phyloP scores from a whole-genome alignment of 2,888 invertebrate species.

The Drosophila rubida region DNA sequence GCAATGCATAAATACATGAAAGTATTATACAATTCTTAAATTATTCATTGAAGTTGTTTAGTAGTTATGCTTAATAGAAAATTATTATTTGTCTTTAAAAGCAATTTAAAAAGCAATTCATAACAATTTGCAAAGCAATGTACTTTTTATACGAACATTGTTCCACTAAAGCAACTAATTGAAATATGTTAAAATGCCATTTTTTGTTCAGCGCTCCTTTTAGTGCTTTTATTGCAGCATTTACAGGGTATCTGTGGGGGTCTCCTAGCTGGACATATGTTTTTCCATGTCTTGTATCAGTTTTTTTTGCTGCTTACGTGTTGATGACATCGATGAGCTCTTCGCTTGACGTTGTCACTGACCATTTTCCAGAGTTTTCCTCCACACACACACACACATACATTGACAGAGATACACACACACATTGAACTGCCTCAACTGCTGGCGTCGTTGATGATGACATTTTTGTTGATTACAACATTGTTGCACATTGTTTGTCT shows the following conservation, averaged over 20 bases:
- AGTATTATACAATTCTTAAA: no score
- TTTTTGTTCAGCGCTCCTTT: no score
- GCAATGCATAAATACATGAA: no score
- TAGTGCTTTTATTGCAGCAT: no score
- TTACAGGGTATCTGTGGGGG: conserved; percentile 20
- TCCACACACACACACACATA: conserved; percentile 7
- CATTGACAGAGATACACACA: neutral
- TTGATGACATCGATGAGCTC: conserved; percentile 69
- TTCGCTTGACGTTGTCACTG: conserved; percentile 60
- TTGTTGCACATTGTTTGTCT: conserved; percentile 68
- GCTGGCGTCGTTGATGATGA: conserved; percentile 62
- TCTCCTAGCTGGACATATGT: neutral
- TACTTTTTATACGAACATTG: no score
- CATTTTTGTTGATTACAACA: conserved; percentile 72
- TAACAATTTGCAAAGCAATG: no score
- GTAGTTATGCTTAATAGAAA: no score
- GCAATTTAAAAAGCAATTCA: no score
- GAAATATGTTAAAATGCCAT: no score
- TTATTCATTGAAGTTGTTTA: no score
- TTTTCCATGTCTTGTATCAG: conserved; percentile 38
- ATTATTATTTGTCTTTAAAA: no score
- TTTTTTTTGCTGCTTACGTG: conserved; percentile 64
- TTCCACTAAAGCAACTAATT: no score
- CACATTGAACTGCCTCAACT: conserved; percentile 17
- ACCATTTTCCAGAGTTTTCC: conserved; percentile 50